Evolutionary conservation across 2,888 invertebrate species (phyloP), one percentile per base, ranked within the genome.

Genomic region (Nymphalis urticae): DNA sequence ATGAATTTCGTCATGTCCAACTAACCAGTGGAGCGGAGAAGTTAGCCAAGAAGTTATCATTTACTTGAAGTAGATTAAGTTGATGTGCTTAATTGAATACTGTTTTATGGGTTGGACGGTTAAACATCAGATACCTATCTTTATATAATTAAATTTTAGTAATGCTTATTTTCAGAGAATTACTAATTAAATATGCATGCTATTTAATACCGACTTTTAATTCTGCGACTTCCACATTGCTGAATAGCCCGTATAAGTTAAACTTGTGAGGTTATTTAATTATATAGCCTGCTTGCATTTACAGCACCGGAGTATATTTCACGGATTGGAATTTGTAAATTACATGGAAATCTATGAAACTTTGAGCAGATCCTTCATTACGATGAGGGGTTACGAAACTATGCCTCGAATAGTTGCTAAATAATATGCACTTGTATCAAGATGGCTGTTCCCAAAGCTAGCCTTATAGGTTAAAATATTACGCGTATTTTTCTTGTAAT

Each of bases 61-160:
- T 66, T 61, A 61, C 53, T 66, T 61, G 60, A 54, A 66, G 61
- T 47, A 51, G 65, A 50, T 51, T 58, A 59, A 65, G 48, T 8
- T 21, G 2, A 54, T 54, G 61, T 42, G 19, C 19, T 16, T 19
- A 47, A 66, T 27, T 66, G 27, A 48, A 24, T 13, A 50, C 24
- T 21, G 50, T 50, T 62, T 32, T 48, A 47, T 27, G 27, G 27
- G 32, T 54, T 32, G 27, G 54, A 54, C 54, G 27, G 27, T 54
- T 54, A 54, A 54, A 54, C 17, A 54, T 27, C 54, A 16, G 32
- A 27, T 27, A 27, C 27, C 27, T 27, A 27, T 27, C 42, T 42
- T 42, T 13, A 2, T 13, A 13, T 42, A 42, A 42, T 42, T 13
- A 42, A 42, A 13, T 13, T 8, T 36, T 13, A 13, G 2, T 9